Conservation (phyloP, 2,797 vertebrate species). For the Hyperoplus immaculatus region DNA sequence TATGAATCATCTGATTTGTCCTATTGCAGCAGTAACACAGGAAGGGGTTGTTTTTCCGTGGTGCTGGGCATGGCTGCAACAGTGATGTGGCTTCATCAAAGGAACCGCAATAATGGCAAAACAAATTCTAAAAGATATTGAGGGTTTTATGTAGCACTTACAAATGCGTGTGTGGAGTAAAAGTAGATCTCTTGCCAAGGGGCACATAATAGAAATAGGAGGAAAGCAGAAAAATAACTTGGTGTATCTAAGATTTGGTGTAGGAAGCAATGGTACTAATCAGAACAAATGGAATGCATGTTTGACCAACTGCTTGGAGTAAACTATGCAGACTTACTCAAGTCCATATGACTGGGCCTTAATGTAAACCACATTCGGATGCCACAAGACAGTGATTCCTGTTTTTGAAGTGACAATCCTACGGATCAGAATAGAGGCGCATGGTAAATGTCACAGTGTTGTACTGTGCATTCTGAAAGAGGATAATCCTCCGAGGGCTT, state of each 20-base stretch:
- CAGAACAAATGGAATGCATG: constrained; percentile 19
- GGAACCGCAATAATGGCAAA: constrained; percentile 17
- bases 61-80: not conserved
- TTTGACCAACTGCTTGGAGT: constrained; percentile 14
- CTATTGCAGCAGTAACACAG: constrained; percentile 5
- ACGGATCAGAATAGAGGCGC: constrained; percentile 41
- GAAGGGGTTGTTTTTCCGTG: constrained; percentile 2
- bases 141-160: constrained; percentile 13
- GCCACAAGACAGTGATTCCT: constrained; percentile 9
- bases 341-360: constrained; percentile 17
- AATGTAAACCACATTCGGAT: constrained; percentile 37
- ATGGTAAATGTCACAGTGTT: constrained; percentile 48
- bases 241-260: constrained; percentile 8
- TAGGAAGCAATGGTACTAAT: constrained; percentile 19
- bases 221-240: not conserved
- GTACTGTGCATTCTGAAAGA: constrained; percentile 61
- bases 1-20: constrained; percentile 6
- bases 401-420: constrained; percentile 40
- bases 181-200: not conserved
- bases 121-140: constrained; percentile 10
- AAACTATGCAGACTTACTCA: constrained; percentile 18
- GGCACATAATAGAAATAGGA: constrained; percentile 33
- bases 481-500: constrained; percentile 64
- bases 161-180: constrained; percentile 7
- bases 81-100: constrained; percentile 41